phyloP scores from a whole-genome alignment of 2,797 vertebrate species.

The Aulostomus chinensis region DNA sequence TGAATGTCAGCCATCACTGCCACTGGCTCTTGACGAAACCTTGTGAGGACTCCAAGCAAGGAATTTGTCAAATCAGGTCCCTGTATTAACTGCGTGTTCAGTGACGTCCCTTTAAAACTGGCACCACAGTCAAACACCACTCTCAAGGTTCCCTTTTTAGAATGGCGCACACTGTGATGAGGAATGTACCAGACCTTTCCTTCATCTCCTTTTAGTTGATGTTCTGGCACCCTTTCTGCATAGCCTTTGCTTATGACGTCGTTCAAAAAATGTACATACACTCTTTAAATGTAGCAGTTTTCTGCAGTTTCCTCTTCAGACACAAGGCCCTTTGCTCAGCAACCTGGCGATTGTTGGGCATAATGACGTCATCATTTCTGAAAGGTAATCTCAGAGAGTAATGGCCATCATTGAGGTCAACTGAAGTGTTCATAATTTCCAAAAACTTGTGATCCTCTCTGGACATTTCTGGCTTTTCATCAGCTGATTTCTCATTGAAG shows the following conservation, averaged over 20 bases:
- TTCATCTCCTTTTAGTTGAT: not conserved
- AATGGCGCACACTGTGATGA: not conserved
- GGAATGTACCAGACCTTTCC: not conserved
- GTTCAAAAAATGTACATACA: not conserved
- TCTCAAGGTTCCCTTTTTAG: conserved; percentile 1
- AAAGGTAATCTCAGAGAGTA: not conserved
- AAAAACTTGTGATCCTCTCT: not conserved
- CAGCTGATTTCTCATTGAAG: not conserved
- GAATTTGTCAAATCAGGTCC: conserved; percentile 6
- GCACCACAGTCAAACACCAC: not conserved
- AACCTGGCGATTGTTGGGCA: too few relatives aligned
- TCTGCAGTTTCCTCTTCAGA: not conserved
- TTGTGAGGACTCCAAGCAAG: not conserved
- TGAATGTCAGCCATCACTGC: not conserved
- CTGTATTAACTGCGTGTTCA: not conserved
- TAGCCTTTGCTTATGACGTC: not conserved
- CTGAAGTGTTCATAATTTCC: not conserved
- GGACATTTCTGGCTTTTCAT: conserved; percentile 3
- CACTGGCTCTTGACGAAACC: not conserved
- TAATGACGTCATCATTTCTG: too few relatives aligned
- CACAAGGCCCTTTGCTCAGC: too few relatives aligned
- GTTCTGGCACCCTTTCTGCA: not conserved
- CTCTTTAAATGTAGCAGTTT: not conserved
- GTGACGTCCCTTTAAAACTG: not conserved
- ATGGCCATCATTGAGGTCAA: not conserved